Percentiles rank a stretch among this genome's conserved stretches.
phyloP scores from a whole-genome alignment of 2,797 vertebrate species.

The Melanotaenia maccullochi region DNA sequence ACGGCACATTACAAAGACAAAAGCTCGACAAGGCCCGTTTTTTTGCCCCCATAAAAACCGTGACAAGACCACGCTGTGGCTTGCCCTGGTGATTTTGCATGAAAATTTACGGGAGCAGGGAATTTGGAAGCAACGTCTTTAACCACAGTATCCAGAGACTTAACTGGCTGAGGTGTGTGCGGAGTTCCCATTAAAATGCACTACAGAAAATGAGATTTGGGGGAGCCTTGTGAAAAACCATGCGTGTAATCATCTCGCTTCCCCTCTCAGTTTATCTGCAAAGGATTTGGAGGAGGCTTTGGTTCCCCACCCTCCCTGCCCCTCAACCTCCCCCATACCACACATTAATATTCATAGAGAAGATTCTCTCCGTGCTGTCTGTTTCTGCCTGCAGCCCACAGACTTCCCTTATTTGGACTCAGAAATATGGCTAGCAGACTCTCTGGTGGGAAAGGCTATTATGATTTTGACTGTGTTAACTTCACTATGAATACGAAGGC shows the following conservation, averaged over 20 bases:
- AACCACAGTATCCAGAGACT: conserved; percentile 50
- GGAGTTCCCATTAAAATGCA: conserved; percentile 83
- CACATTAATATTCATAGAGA: conserved; percentile 82
- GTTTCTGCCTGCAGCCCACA: conserved; percentile 64
- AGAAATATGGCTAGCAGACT: conserved; percentile 61
- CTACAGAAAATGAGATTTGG: conserved; percentile 85
- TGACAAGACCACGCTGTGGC: conserved; percentile 50
- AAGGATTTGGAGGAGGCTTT: conserved; percentile 81
- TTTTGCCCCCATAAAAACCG: conserved; percentile 47
- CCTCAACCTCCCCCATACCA: conserved; percentile 64
- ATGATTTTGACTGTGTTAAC: conserved; percentile 35
- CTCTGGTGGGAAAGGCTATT: conserved; percentile 53
- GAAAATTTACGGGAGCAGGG: conserved; percentile 51
- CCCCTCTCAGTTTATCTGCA: conserved; percentile 78
- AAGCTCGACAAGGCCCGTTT: conserved; percentile 65
- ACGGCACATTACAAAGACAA: conserved; percentile 70
- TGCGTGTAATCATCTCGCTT: conserved; percentile 84
- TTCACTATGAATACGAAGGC: conserved; percentile 10
- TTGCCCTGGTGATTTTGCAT: conserved; percentile 26
- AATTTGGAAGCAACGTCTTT: conserved; percentile 42
- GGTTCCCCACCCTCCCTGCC: conserved; percentile 55
- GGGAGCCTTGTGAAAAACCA: conserved; percentile 82
- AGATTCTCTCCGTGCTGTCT: conserved; percentile 73
- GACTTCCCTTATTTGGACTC: conserved; percentile 67
- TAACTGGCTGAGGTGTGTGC: conserved; percentile 68